These are phyloP conservation scores for Zophobas atratus DNA, from an alignment of 1,140 invertebrate genomes.

Conservation along the genomic window DNA sequence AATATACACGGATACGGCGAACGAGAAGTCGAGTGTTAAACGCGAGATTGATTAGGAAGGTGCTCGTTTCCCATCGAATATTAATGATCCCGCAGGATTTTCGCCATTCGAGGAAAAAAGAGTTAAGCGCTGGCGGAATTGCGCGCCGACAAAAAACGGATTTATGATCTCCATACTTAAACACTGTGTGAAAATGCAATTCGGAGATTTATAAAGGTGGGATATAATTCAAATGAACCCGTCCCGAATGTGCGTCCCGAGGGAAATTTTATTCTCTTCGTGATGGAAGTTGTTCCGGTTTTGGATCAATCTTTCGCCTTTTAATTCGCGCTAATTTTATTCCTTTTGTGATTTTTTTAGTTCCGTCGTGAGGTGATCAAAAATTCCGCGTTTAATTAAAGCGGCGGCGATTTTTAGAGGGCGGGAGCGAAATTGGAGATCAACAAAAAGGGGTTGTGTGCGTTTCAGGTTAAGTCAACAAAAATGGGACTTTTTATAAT, in stretches of 20 bases:
- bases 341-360: neutral
- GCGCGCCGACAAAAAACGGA: slow-evolving; percentile 10
- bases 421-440: neutral
- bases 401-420: neutral
- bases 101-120: slow-evolving; percentile 7
- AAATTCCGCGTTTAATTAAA: slow-evolving; percentile 8
- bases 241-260: neutral
- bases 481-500: no score
- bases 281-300: neutral
- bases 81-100: slow-evolving; percentile 33
- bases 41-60: slow-evolving; percentile 38
- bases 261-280: slow-evolving; percentile 36
- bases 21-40: slow-evolving; percentile 41
- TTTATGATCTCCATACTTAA: slow-evolving; percentile 35
- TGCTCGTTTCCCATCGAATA: slow-evolving; percentile 30
- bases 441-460: neutral
- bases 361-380: neutral
- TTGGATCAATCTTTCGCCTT: slow-evolving; percentile 5
- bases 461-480: neutral
- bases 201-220: slow-evolving; percentile 23
- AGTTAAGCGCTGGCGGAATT: slow-evolving; percentile 19
- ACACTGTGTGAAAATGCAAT: slow-evolving; percentile 29
- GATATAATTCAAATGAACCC: slow-evolving; percentile 16
- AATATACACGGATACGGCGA: slow-evolving; percentile 9
- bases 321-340: slow-evolving; percentile 10